These are phyloP conservation scores for Abrostola triplasia DNA, from an alignment of 2,888 invertebrate genomes.

Conservation along the genomic window DNA sequence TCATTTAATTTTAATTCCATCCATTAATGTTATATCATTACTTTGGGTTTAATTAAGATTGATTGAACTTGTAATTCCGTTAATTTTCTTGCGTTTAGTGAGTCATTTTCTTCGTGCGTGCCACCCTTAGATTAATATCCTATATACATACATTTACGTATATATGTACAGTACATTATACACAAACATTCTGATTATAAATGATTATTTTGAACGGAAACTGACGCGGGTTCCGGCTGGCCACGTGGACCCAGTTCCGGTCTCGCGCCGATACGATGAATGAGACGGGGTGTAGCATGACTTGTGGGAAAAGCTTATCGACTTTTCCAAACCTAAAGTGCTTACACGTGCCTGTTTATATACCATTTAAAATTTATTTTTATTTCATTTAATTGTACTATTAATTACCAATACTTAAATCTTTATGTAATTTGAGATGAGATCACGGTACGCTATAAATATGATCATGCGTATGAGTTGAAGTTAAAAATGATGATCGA, in stretches of 20 bases:
- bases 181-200: slow-evolving; percentile 39
- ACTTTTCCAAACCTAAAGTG: slow-evolving; percentile 60
- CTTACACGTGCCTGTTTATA: neutral
- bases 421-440: too few species aligned
- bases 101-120: too few species aligned
- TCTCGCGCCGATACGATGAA: slow-evolving; percentile 58
- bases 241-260: slow-evolving; percentile 72
- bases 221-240: slow-evolving; percentile 62
- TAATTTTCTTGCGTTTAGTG: too few species aligned
- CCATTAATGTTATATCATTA: too few species aligned
- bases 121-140: neutral
- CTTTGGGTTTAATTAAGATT: too few species aligned
- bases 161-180: neutral
- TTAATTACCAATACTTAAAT: too few species aligned
- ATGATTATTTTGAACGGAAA: slow-evolving; percentile 58
- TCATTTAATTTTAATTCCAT: too few species aligned
- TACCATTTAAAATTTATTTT: neutral
- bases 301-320: slow-evolving; percentile 79
- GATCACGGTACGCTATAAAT: too few species aligned
- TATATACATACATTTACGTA: neutral
- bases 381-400: neutral
- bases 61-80: too few species aligned
- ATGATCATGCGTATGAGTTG: too few species aligned
- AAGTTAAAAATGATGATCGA: too few species aligned
- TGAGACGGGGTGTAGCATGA: slow-evolving; percentile 41